phyloP scores from a whole-genome alignment of 2,888 invertebrate genomes.

The Leptopterna dolabrata region DNA sequence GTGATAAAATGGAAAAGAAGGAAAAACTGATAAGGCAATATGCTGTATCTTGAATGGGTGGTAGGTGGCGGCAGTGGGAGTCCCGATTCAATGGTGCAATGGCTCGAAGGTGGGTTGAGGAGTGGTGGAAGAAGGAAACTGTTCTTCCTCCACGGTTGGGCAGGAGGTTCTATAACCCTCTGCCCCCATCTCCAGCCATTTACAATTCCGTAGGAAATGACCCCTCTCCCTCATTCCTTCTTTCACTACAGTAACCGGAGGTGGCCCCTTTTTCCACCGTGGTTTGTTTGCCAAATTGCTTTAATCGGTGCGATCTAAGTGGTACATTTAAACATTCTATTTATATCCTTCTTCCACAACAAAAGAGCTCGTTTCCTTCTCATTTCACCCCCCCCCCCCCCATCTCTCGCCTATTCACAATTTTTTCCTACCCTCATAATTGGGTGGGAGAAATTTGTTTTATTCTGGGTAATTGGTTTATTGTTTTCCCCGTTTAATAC shows the following conservation, averaged over 20 bases:
- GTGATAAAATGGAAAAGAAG: conserved; percentile 37
- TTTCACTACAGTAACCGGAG: conserved; percentile 19
- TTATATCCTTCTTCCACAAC: conserved; percentile 50
- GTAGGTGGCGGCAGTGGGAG: neutral
- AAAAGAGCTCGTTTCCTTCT: conserved; percentile 43
- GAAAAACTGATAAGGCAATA: conserved; percentile 47
- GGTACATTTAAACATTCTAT: conserved; percentile 54
- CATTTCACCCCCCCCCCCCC: neutral
- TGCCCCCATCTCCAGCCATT: conserved; percentile 27
- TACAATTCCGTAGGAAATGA: conserved; percentile 54
- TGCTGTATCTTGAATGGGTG: conserved; percentile 46
- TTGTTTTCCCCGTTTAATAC: neutral
- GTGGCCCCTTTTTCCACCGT: conserved; percentile 30
- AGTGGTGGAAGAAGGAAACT: neutral
- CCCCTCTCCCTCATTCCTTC: conserved; percentile 23
- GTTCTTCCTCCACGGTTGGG: neutral
- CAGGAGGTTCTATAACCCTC: neutral
- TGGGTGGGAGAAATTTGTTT: conserved; percentile 35
- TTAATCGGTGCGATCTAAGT: conserved; percentile 56
- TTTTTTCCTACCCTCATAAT: conserved; percentile 35
- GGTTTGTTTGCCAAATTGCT: conserved; percentile 56
- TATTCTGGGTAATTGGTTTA: conserved; percentile 37
- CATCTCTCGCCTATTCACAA: neutral
- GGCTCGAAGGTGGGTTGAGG: neutral
- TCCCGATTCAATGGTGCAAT: neutral